Conservation (phyloP, 2,797 vertebrate genomes). For the Pteronotus mesoamericanus region DNA sequence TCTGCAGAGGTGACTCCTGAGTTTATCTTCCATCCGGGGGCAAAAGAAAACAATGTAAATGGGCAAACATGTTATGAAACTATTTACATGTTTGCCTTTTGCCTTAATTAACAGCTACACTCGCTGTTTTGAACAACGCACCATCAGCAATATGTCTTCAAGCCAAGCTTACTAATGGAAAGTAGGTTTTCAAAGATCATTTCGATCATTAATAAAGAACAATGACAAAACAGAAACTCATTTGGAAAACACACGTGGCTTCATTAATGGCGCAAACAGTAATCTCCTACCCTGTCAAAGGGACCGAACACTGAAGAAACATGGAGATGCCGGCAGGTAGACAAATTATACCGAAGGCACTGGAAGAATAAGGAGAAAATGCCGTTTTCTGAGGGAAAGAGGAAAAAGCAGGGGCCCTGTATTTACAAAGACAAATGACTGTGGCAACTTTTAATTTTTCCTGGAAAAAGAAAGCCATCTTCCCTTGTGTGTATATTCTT, state of each 20-base stretch:
- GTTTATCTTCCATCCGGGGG: neutral
- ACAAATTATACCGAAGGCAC: neutral
- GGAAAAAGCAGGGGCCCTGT: neutral
- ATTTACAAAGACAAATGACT: neutral
- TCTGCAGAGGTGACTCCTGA: conserved; percentile 4
- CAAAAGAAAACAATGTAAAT: conserved; percentile 2
- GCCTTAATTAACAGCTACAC: neutral
- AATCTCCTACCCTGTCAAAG: neutral
- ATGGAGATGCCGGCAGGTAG: neutral
- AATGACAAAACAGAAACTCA: neutral
- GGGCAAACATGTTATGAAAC: neutral
- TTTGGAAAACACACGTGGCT: neutral
- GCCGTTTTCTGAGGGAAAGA: neutral
- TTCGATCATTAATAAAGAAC: neutral
- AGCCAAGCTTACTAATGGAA: neutral
- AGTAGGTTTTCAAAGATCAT: neutral
- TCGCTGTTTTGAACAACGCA: neutral
- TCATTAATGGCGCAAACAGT: neutral
- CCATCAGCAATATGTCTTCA: neutral
- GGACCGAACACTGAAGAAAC: neutral
- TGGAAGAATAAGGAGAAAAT: neutral
- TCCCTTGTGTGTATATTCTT: neutral
- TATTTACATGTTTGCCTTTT: neutral
- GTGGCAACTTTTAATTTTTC: neutral
- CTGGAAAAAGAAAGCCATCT: neutral